Percentiles rank a stretch among this genome's conserved stretches.
Conservation (phyloP, 2,888 invertebrate genomes). For the Brachylomia viminalis region DNA sequence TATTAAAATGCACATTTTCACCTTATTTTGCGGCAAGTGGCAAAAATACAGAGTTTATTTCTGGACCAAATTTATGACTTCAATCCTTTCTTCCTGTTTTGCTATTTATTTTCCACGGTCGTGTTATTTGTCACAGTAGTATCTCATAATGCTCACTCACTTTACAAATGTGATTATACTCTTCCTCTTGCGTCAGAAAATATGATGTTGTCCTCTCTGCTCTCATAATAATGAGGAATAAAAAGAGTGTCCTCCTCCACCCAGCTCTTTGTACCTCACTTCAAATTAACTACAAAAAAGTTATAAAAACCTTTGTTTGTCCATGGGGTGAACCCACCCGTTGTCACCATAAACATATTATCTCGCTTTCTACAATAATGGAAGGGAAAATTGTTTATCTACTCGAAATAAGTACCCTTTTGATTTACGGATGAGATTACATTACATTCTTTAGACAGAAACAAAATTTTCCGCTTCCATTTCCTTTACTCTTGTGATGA, state of each 20-base stretch:
- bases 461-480: slow-evolving; percentile 11
- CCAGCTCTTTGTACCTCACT: slow-evolving; percentile 66
- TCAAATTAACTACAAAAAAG: slow-evolving; percentile 74
- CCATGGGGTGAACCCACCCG: slow-evolving; percentile 39
- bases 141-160: slow-evolving; percentile 24
- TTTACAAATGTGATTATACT: slow-evolving; percentile 49
- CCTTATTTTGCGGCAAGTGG: neutral
- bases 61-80: slow-evolving; percentile 8
- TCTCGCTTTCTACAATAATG: slow-evolving; percentile 57
- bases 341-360: slow-evolving; percentile 63
- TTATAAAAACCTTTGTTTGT: slow-evolving; percentile 72
- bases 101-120: slow-evolving; percentile 37
- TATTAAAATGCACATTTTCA: neutral
- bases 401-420: slow-evolving; percentile 52
- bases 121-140: slow-evolving; percentile 49
- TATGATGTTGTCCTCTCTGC: slow-evolving; percentile 60
- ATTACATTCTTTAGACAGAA: slow-evolving; percentile 35
- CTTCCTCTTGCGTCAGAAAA: slow-evolving; percentile 56
- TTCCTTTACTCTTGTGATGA: slow-evolving; percentile 14
- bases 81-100: slow-evolving; percentile 29
- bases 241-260: slow-evolving; percentile 47
- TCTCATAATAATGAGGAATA: slow-evolving; percentile 59
- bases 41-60: neutral
- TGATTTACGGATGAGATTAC: slow-evolving; percentile 45
- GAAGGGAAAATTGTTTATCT: slow-evolving; percentile 56